Base-by-base conservation (phyloP, 2,888 invertebrate genomes). In the Euzetes globulus region DNA sequence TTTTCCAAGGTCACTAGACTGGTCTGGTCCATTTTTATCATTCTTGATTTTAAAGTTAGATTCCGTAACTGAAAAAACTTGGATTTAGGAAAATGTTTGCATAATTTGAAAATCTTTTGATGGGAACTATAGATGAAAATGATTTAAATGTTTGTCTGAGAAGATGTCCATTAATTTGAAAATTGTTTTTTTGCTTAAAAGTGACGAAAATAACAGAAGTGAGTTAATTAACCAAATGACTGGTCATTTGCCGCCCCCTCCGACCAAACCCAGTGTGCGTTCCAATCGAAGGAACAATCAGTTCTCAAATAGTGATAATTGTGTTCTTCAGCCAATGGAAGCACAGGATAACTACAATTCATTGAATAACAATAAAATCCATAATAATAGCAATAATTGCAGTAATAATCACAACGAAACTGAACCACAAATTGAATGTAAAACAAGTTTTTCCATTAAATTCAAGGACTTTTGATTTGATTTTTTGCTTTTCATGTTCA, bases 241-340 rank as follows among this genome's bases (percentile, higher is more conserved):
- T 63, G 81, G 82, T 58, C 81, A 81, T 74, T 78, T 82, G 55
- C 82, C 82, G 41, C 80, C 80, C n/a, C 82, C 82, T 5, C 82
- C 82, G 19, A 80, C 81, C 5, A 82, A 82, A 78, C 79, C 80
- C 6, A 65, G 37, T 65, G 65, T 65, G 0, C 65, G 65, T 1
- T 37, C 65, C 13, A 65, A 65, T 37, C 65, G 65, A 1, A 4
- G 41, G 7, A 37, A 19, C 6, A 65, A 65, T 37, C 33, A 33
- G 19, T 65, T 19, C n/a, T 33, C 65, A n/a, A 65, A 17, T 1
- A 37, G 33, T 65, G 65, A 37, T 37, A 37, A 65, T 19, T 1
- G 5, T 9, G 11, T 7, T n/a, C 37, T 17, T n/a, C 37, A 17
- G 27, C 6, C 41, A 9, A 37, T 37, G 6, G 41, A 33, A 17